phyloP scores from a whole-genome alignment of 2,113 vertebrate species.

The Cygnus buccinator region DNA sequence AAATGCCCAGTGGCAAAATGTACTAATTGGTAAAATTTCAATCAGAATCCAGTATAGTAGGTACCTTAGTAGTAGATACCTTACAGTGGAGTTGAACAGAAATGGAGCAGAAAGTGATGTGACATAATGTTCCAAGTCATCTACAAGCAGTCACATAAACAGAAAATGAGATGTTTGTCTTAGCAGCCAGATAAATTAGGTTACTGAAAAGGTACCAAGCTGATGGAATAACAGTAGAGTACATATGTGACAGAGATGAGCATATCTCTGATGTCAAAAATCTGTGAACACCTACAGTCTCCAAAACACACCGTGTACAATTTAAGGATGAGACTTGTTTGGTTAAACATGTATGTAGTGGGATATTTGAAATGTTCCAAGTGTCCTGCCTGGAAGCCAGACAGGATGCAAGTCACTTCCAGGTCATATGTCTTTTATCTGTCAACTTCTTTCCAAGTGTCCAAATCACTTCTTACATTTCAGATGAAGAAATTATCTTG shows the following conservation, averaged over 20 bases:
- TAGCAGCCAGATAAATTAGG: rapidly evolving
- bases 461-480: background rate
- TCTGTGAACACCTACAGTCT: background rate
- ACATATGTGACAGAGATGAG: background rate
- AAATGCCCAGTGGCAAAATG: background rate
- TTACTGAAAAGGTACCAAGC: background rate
- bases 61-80: background rate
- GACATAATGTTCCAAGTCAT: background rate
- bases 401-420: background rate
- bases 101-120: background rate
- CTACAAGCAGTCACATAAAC: background rate
- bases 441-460: background rate
- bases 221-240: background rate
- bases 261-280: background rate
- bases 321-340: background rate
- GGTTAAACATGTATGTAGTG: background rate
- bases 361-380: background rate
- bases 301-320: background rate
- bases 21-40: background rate
- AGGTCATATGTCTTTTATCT: background rate
- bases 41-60: no score
- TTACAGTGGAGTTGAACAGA: background rate
- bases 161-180: background rate
- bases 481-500: background rate
- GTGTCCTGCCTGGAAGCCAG: background rate